These are phyloP conservation scores for Xenotilapia leptura DNA, from an alignment of 2,113 vertebrate genomes.

Conservation along the genomic window DNA sequence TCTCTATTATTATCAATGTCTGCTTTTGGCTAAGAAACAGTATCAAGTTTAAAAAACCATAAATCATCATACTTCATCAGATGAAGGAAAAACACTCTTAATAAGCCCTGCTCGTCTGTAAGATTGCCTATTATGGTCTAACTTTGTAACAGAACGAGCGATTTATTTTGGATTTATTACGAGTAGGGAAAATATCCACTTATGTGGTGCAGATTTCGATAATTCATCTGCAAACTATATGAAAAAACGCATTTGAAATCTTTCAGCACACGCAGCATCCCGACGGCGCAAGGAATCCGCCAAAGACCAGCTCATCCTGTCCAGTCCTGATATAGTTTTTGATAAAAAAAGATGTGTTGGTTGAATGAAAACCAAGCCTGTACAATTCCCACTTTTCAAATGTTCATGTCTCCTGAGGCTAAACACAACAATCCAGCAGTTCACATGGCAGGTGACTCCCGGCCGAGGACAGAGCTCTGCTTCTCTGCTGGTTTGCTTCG, in stretches of 20 bases:
- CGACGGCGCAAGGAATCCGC: neutral
- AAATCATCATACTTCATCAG: neutral
- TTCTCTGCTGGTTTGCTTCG: neutral
- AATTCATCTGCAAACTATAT: neutral
- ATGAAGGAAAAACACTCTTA: neutral
- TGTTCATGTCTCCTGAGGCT: neutral
- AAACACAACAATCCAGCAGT: neutral
- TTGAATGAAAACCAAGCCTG: neutral
- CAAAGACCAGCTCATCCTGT: neutral
- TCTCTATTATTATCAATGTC: neutral
- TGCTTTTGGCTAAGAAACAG: neutral
- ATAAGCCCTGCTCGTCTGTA: fast-evolving
- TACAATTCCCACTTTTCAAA: neutral
- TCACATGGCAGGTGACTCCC: neutral
- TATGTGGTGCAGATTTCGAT: neutral
- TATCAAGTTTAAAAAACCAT: neutral
- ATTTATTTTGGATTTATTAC: neutral
- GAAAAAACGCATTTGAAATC: neutral
- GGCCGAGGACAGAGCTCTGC: neutral
- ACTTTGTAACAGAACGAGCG: no score
- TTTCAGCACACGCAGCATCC: neutral
- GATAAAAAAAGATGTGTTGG: neutral
- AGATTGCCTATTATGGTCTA: neutral
- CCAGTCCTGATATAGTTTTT: neutral
- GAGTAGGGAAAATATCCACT: neutral